phyloP scores from a whole-genome alignment of 2,888 invertebrate genomes.

The Silvanus unidentatus region DNA sequence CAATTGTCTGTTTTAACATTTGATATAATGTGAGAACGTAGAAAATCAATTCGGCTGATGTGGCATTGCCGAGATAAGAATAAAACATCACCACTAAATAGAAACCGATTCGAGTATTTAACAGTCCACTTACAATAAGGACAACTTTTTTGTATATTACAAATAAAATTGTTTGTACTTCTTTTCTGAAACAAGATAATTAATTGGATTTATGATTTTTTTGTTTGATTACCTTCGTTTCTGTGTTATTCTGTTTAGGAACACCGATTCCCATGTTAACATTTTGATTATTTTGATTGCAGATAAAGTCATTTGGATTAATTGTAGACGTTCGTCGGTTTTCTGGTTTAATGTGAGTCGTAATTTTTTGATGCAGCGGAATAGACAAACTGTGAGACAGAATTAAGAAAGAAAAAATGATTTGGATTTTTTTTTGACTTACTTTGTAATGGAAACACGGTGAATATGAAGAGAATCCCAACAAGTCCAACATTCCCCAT shows the following conservation, averaged over 20 bases:
- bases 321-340: constrained; percentile 32
- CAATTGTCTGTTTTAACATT: neutral
- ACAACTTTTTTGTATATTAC: neutral
- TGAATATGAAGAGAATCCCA: constrained; percentile 11
- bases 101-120: neutral
- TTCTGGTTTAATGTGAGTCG: constrained; percentile 33
- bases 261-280: constrained; percentile 36
- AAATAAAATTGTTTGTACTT: neutral
- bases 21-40: neutral
- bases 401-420: neutral
- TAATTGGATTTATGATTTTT: too few species aligned
- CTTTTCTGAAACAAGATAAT: neutral
- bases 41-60: neutral
- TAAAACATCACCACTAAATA: neutral
- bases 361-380: constrained; percentile 20
- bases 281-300: constrained; percentile 35
- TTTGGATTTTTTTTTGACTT: constrained; percentile 4
- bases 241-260: constrained; percentile 49
- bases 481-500: constrained; percentile 12
- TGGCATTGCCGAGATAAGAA: neutral
- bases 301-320: constrained; percentile 33
- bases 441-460: constrained; percentile 14
- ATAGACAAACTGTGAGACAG: constrained; percentile 17
- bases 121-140: neutral
- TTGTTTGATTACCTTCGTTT: constrained; percentile 33